Base-by-base conservation (phyloP, 2,113 vertebrate genomes). In the Apaloderma vittatum region DNA sequence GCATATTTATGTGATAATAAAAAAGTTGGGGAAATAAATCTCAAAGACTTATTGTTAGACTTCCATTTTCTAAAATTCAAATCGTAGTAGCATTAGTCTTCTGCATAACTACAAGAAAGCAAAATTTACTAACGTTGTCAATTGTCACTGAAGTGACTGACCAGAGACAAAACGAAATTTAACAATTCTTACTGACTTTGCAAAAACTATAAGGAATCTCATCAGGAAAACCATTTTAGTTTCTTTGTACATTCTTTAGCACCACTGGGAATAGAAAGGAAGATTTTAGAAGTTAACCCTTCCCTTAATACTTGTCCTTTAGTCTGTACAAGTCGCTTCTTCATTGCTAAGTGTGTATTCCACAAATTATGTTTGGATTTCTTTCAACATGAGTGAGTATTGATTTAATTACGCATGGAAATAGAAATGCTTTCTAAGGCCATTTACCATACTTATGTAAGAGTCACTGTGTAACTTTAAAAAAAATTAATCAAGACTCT, bases 401-500 rank as follows among this genome's bases (percentile, higher is more conserved):
- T 91, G 65, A 78, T 76, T 96, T 91, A 95, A 87, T 95, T 70
- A 77, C 52, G 23, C 30, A 46, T 82, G 22, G 66, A 88, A 81
- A 63, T 40, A 81, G 48, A 67, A 66, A 63, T 65, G 68, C 32
- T 93, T 92, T 96, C 65, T 87, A 77, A 91, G 49, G 57, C 73
- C 83, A 81, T 91, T 93, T 93, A 55, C 73, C 16, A 43, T 77
- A 59, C 48, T 52, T 81, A 68, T 57, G 34, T 81, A 32, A 87
- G 83, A 68, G 68, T 94, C 61, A 68, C 12, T 82, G 5, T 70
- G 70, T 62, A 71, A 49, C 46, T 72, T 52, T 21, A 13, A 45
- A 57, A 67, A 72, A 87, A 67, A 86, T 12, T 74, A 84, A 91
- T 93, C 68, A 87, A 66, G 76, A 58, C 34, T 82, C 27, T 77